Evolutionary conservation across 2,888 invertebrate species (phyloP), one percentile per base, ranked within the genome.

Genomic region (Uropetala carovei): DNA sequence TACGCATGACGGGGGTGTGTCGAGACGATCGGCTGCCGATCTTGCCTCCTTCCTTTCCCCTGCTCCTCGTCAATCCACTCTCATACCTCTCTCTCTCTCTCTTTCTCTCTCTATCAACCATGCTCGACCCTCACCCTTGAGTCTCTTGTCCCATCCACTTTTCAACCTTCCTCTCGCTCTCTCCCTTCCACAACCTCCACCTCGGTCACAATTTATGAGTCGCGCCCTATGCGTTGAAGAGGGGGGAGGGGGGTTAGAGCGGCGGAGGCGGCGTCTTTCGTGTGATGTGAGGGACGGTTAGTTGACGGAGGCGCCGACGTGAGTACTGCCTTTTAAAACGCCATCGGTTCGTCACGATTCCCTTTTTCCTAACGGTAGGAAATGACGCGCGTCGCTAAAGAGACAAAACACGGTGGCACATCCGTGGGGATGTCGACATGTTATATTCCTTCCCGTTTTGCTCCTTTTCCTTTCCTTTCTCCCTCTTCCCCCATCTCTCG

Each of bases 11-110:
- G 85, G 85, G 85, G 85, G 85, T 22, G 85, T 85, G 57, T 22
- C 85, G 85, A 58, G 85, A 85, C 85, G 85, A 85, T 85, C 85
- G 85, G 85, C 22, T 85, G 22, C 85, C 58, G 22, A 58, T 57
- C 58, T 58, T 58, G 57, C 58, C 57, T 22, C 85, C 57, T 22
- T 22, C 57, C n/a, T n/a, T 18, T n/a, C 10, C 75, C 75, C n/a
- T 27, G 10, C 22, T 75, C n/a, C n/a, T n/a, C n/a, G 18, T 18
- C 75, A 18, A n/a, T 22, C 75, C 75, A 11, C 75, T 22, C 11
- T n/a, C n/a, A 10, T n/a, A 22, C 75, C 27, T 27, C 27, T n/a
- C 27, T 11, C n/a, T 7, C 4, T 27, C 75, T 22, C 11, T 27
- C n/a, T 16, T n/a, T 75, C 75, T 75, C 75, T 75, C 75, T 75